Base-by-base conservation (phyloP, 2,797 vertebrate genomes). In the Coluber constrictor region DNA sequence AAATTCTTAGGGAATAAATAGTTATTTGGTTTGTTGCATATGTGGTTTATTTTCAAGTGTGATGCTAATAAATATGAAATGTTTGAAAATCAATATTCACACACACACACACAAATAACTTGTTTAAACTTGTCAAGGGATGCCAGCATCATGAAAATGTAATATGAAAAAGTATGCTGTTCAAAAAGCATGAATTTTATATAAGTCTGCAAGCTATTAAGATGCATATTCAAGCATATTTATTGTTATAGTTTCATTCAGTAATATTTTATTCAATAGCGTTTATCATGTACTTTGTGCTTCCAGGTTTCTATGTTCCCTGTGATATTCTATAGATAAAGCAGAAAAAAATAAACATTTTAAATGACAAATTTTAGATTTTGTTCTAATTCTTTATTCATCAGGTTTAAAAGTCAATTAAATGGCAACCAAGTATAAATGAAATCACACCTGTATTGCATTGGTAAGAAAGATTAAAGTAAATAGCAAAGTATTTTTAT, bases 271-370 rank as follows among this genome's bases (percentile, higher is more conserved):
- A 95, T 95, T 98, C 94, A 95, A 70, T 93, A 95, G 93, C 86
- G 32, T 86, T 94, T 96, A 96, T 89, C 94, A 97, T 96, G 92
- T 97, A 20, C 95, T 97, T 95, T 97, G 97, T 98, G 97, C 97
- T 94, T 97, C 96, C 56, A 96, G 93, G 95, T 98, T 98, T 98
- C 95, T 96, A 96, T 98, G 96, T 97, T 97, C 96, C 96, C 88
- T 92, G 94, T 97, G 94, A 94, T 97, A 96, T 96, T 97, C 94
- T 96, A 93, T 96, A 91, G 87, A 94, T 92, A 92, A 95, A 89
- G 88, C 86, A 93, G 61, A 87, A 2, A 89, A 98, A 98, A 98
- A 98, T 98, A 98, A 98, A 98, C 27, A 91, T 95, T 97, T 97
- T 95, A 94, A 96, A 90, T 95, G 96, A 95, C 70, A 93, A 95